Percentiles rank a stretch among this genome's conserved stretches.
Conservation (phyloP, 2,113 vertebrate species). For the Pterocles burchelli region DNA sequence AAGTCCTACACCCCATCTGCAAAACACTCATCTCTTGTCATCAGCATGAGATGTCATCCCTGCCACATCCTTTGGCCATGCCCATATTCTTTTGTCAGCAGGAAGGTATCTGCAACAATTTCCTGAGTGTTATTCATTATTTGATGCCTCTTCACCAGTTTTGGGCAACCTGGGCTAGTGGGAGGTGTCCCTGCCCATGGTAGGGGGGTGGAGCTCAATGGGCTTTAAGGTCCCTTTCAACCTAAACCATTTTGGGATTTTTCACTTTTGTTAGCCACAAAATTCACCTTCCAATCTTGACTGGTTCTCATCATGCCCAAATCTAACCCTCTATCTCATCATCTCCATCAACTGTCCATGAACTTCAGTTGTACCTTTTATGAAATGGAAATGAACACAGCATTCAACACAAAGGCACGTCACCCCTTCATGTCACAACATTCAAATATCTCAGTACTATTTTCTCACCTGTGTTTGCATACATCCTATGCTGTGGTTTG, state of each 20-base stretch:
- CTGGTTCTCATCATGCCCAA: neutral
- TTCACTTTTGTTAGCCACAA: neutral
- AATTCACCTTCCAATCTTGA: neutral
- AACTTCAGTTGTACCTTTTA: neutral
- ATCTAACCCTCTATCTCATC: neutral
- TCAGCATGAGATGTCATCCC: neutral
- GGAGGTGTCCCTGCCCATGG: no score
- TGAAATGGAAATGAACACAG: slow-evolving; percentile 32
- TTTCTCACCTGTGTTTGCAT: neutral
- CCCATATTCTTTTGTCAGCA: neutral
- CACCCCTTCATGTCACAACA: neutral
- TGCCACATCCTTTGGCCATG: accelerated
- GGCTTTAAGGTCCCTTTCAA: no score
- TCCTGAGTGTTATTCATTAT: neutral
- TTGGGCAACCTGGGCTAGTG: no score
- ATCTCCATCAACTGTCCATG: neutral
- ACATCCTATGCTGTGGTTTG: neutral
- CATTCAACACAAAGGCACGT: neutral
- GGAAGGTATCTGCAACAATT: neutral
- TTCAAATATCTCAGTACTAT: neutral
- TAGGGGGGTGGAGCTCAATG: no score
- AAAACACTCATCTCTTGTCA: neutral
- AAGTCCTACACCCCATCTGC: neutral
- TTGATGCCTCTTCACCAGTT: neutral
- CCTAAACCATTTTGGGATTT: neutral